Conservation (phyloP, 2,113 vertebrate genomes). For the Meriones unguiculatus region DNA sequence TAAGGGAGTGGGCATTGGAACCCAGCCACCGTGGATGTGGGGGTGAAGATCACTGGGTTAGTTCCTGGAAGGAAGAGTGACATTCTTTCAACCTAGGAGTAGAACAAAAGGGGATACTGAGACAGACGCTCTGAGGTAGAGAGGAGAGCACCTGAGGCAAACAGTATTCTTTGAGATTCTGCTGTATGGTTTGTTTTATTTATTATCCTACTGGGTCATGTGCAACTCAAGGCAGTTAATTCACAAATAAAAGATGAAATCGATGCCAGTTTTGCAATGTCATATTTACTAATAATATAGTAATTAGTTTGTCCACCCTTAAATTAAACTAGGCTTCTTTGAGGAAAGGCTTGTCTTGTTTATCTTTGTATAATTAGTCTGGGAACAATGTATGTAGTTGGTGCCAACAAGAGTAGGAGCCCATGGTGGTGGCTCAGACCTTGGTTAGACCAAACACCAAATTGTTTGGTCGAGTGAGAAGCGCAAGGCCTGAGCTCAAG, state of each 20-base stretch:
- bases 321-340: slow-evolving; percentile 47
- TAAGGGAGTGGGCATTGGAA: not conserved
- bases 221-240: not conserved
- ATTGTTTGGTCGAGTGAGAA: not conserved
- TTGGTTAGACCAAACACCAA: not conserved
- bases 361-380: not conserved
- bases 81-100: not conserved
- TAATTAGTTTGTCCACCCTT: not conserved
- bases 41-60: not conserved
- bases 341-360: not conserved
- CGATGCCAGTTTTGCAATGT: not conserved
- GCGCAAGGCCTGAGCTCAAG: not conserved
- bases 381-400: not conserved
- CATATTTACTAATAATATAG: not conserved
- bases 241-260: slow-evolving; percentile 18
- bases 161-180: not conserved
- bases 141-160: not conserved
- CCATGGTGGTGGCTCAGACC: not conserved
- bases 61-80: not conserved
- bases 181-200: slow-evolving; percentile 23
- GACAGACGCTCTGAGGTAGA: not conserved
- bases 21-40: not conserved
- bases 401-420: not conserved
- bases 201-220: not conserved
- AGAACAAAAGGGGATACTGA: not conserved